These are phyloP conservation scores for Pelecanoides urinatrix DNA, from an alignment of 2,113 vertebrate species.

Conservation along the genomic window DNA sequence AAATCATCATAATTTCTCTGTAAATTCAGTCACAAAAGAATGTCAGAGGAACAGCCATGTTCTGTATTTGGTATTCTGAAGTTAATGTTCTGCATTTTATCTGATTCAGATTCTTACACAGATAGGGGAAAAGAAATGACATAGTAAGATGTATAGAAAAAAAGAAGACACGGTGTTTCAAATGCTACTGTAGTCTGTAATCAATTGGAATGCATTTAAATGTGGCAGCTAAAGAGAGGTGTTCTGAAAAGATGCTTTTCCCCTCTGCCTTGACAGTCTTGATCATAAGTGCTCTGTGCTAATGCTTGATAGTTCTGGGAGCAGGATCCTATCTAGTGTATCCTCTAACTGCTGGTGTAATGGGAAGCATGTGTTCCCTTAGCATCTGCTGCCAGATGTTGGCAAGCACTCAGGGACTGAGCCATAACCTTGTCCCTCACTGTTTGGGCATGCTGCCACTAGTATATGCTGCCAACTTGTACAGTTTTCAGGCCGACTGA, in stretches of 20 bases:
- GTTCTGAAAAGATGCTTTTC: background rate
- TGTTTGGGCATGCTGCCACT: background rate
- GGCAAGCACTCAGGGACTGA: background rate
- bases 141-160: background rate
- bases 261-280: background rate
- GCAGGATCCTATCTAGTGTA: background rate
- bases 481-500: background rate
- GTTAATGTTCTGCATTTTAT: background rate
- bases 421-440: background rate
- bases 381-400: slow-evolving; percentile 14
- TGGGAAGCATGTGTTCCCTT: background rate
- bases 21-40: background rate
- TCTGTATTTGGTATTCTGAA: background rate
- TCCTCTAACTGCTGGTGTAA: background rate
- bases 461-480: background rate
- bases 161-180: background rate
- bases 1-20: background rate
- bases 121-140: background rate
- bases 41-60: background rate
- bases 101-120: background rate
- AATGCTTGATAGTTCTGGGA: background rate
- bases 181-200: background rate
- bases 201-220: background rate
- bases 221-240: background rate
- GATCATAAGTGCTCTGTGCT: background rate